These are phyloP conservation scores for Machimus atricapillus DNA, from an alignment of 2,888 invertebrate genomes.

Conservation along the genomic window DNA sequence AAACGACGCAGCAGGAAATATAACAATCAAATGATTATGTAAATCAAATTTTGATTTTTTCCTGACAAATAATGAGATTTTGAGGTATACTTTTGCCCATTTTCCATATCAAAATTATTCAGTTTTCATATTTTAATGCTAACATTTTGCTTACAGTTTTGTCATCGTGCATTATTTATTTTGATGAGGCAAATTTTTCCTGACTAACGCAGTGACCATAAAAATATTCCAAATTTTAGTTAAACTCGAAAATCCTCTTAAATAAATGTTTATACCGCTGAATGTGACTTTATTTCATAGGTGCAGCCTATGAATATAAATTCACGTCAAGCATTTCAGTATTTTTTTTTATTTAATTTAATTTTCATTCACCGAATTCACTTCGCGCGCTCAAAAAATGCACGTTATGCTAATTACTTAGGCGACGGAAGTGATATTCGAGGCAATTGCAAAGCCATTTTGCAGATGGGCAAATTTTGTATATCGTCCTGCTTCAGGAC, in stretches of 20 bases:
- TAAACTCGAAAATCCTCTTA: slow-evolving; percentile 16
- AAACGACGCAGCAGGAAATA: too few species aligned
- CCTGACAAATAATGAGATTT: neutral
- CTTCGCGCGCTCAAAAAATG: neutral
- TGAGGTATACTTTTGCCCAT: neutral
- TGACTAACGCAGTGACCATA: neutral
- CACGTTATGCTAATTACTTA: slow-evolving; percentile 36
- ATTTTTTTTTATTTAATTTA: slow-evolving; percentile 6
- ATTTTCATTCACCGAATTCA: slow-evolving; percentile 29
- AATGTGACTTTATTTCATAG: neutral
- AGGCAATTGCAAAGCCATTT: slow-evolving; percentile 21
- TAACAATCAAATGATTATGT: too few species aligned
- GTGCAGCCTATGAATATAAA: neutral
- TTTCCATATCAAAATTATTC: neutral
- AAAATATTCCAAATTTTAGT: neutral
- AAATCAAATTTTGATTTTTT: neutral
- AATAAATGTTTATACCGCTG: slow-evolving; percentile 23
- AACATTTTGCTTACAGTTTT: neutral
- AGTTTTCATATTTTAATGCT: neutral
- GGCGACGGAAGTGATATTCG: slow-evolving; percentile 34
- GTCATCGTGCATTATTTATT: neutral
- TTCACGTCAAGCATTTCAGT: slow-evolving; percentile 2
- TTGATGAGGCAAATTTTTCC: neutral
- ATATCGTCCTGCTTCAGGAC: neutral
- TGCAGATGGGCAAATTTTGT: slow-evolving; percentile 21